These are phyloP conservation scores for Pardalotus punctatus DNA, from an alignment of 2,113 vertebrate species.

Conservation along the genomic window DNA sequence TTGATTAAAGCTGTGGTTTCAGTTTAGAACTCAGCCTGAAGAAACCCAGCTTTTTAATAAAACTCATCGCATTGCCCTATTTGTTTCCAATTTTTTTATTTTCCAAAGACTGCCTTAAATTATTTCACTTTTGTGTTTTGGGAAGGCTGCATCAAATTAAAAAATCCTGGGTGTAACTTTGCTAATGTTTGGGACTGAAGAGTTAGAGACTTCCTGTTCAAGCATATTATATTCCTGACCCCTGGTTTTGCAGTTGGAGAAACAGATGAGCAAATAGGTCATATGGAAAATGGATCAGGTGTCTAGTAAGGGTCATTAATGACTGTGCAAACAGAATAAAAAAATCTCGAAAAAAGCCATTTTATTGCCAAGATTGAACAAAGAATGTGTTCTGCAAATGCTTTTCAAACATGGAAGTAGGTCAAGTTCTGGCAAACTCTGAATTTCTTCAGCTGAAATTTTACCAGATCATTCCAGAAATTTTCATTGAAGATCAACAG, in stretches of 20 bases:
- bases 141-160: not conserved
- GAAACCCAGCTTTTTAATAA: not conserved
- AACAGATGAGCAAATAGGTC: conserved; percentile 39
- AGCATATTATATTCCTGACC: not conserved
- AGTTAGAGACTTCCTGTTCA: conserved; percentile 14
- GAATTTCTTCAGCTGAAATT: not conserved
- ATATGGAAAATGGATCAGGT: conserved; percentile 21
- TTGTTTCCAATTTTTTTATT: not conserved
- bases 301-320: not conserved
- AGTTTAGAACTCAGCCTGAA: not conserved
- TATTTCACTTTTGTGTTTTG: not conserved
- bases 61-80: not conserved
- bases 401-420: not conserved
- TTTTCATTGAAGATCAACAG: not conserved
- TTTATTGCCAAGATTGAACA: not conserved
- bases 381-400: not conserved
- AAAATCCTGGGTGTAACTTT: conserved; percentile 17
- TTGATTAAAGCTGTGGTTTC: conserved; percentile 33
- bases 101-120: not conserved
- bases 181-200: not conserved
- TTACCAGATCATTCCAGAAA: not conserved
- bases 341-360: not conserved
- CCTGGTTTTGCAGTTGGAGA: not conserved
- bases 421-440: not conserved
- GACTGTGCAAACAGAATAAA: not conserved